Conservation (phyloP, 2,888 invertebrate species). For the Macroteleia sp. region DNA sequence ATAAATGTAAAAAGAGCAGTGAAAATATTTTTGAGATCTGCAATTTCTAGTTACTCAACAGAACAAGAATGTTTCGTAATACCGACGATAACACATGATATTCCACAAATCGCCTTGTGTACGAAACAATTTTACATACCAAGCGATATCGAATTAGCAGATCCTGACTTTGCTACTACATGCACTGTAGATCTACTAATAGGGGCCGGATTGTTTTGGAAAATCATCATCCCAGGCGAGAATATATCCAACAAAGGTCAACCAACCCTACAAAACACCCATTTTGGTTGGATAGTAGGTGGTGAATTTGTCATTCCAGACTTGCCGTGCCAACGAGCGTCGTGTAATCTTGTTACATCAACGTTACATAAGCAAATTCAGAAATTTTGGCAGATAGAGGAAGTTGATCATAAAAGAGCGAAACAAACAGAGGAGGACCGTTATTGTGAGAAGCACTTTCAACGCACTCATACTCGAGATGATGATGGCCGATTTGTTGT, state of each 20-base stretch:
- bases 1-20: background rate
- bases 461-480: constrained; percentile 7
- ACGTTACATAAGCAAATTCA: background rate
- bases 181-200: constrained; percentile 6
- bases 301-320: background rate
- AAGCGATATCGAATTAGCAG: constrained; percentile 7
- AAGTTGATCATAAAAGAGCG: background rate
- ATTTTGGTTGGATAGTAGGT: constrained; percentile 13
- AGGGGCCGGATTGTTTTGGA: constrained; percentile 17
- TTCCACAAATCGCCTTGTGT: background rate
- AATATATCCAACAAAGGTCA: background rate
- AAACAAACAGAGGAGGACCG: background rate
- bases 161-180: constrained; percentile 2
- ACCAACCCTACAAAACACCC: constrained; percentile 4
- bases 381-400: constrained; percentile 7
- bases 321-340: background rate
- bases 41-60: background rate
- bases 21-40: background rate
- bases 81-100: background rate
- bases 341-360: constrained; percentile 16
- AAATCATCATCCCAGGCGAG: constrained; percentile 6
- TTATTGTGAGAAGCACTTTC: background rate
- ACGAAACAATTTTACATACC: constrained; percentile 6
- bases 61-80: constrained; percentile 4
- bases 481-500: constrained; percentile 47